Base-by-base conservation (phyloP, 2,113 vertebrate species). In the Pampusana beccarii region DNA sequence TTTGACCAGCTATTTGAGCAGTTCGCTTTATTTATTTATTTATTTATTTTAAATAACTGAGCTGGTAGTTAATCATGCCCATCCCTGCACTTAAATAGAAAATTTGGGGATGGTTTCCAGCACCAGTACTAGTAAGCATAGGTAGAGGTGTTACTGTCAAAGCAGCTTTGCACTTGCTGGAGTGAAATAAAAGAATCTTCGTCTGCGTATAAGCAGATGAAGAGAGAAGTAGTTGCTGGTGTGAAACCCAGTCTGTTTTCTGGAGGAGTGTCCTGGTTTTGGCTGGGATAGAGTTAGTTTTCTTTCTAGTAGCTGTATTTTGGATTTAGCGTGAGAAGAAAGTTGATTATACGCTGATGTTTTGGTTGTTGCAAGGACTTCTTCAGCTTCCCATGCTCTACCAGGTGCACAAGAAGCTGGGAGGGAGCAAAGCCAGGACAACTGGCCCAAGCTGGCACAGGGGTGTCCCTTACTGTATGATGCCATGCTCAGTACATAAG, bases 1-100 rank as follows among this genome's bases (percentile, higher is more conserved):
- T 95, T 95, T 95, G 90, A 96, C 46, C 33, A 77, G 87, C 66
- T 90, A 66, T 93, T 86, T 83, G 33, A 92, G 88, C 46, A 56
- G 72, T 73, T 92, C 3, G 2, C 74, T 85, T 89, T 56, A 25
- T 50, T 50, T 50, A 2, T 58, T 79, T 67, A 67, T 31, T 71
- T 58, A 28, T 5, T 46, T 78, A 20, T 62, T 67, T 67, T 36
- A 4, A 60, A 44, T 77, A 46, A n/a, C 67, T 80, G 62, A 86
- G 26, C 42, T 90, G 72, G n/a, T 88, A 66, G 56, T 70, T 94
- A 67, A 85, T 87, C n/a, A 46, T 3, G 5, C n/a, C 57, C 0
- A 0, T 86, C 40, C 11, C 16, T 88, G 50, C 28, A 56, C 48
- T 26, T 83, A 69, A 77, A 73, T 29, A 62, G 77, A 86, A 75